A percentile compares a stretch with the other conserved stretches of the same genome.
Evolutionary conservation across 1,140 invertebrate species (phyloP).

Genomic region (Drosophila guanche): DNA sequence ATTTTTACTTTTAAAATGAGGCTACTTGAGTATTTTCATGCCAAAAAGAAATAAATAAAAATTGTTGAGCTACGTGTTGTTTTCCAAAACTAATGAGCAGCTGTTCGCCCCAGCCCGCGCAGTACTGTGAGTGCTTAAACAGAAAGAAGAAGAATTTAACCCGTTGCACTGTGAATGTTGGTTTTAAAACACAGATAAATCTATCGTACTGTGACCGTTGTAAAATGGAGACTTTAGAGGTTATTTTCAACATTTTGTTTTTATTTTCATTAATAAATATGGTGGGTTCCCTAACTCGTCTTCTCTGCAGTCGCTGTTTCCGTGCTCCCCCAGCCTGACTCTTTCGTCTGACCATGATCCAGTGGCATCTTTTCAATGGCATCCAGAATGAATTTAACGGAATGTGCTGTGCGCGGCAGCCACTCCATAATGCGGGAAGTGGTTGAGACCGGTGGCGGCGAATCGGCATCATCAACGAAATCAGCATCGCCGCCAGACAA

Average conservation of each 20-base stretch:
- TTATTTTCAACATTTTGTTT: slow-evolving; percentile 47
- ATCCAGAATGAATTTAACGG: slow-evolving; percentile 77
- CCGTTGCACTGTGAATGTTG: slow-evolving; percentile 18
- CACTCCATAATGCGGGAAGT: slow-evolving; percentile 61
- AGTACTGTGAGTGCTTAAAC: neutral
- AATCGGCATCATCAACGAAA: slow-evolving; percentile 71
- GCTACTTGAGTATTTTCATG: slow-evolving; percentile 37
- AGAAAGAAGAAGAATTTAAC: slow-evolving; percentile 5
- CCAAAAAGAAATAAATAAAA: slow-evolving; percentile 21
- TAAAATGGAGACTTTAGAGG: neutral
- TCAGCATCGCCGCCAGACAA: slow-evolving; percentile 84
- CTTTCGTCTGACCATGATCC: slow-evolving; percentile 50
- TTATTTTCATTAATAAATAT: slow-evolving; percentile 57
- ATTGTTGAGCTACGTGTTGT: slow-evolving; percentile 54
- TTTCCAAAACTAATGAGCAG: slow-evolving; percentile 53
- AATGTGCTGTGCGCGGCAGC: slow-evolving; percentile 67
- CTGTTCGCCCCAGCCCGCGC: slow-evolving; percentile 20
- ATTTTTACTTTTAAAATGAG: slow-evolving; percentile 11
- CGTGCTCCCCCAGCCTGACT: slow-evolving; percentile 44
- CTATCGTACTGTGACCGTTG: neutral
- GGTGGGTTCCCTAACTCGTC: slow-evolving; percentile 38
- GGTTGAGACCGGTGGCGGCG: slow-evolving; percentile 16
- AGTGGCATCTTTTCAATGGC: slow-evolving; percentile 80
- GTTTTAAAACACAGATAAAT: neutral
- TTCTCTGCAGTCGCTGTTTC: slow-evolving; percentile 17